Evolutionary conservation across 2,113 vertebrate genomes (phyloP).

Genomic region (Sciurus niger): DNA sequence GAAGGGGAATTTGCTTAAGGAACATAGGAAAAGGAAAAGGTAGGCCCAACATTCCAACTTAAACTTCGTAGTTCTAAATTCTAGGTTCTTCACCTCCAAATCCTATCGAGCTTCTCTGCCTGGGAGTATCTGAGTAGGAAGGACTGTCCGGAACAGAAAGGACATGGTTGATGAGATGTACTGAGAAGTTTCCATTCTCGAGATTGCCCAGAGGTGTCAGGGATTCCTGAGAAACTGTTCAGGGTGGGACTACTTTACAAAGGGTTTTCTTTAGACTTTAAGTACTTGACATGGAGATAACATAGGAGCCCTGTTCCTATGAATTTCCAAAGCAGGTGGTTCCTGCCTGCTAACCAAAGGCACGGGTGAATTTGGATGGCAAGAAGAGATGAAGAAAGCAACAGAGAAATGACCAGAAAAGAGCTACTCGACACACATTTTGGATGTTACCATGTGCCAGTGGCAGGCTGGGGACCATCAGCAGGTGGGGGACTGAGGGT

Average conservation of each 20-base stretch:
- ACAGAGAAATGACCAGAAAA: not conserved
- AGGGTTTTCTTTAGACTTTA: not conserved
- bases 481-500: not conserved
- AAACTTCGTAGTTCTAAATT: not conserved
- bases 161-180: not conserved
- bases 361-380: not conserved
- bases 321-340: not conserved
- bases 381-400: too few species aligned
- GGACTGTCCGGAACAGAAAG: not conserved
- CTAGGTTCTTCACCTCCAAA: not conserved
- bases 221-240: not conserved
- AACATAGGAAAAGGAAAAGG: not conserved
- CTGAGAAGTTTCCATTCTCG: not conserved
- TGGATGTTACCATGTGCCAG: not conserved
- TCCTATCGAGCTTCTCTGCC: not conserved
- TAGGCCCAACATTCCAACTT: too few species aligned
- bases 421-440: not conserved
- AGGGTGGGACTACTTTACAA: fast-evolving
- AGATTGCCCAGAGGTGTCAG: not conserved
- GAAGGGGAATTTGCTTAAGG: not conserved
- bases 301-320: fast-evolving
- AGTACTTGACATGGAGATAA: too few species aligned
- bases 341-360: not conserved
- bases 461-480: not conserved
- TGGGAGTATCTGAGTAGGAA: not conserved